Percentiles rank a stretch among this genome's conserved stretches.
Conservation (phyloP, 92 coral and sea anemone genomes). For the Palythoa heliodiscus region DNA sequence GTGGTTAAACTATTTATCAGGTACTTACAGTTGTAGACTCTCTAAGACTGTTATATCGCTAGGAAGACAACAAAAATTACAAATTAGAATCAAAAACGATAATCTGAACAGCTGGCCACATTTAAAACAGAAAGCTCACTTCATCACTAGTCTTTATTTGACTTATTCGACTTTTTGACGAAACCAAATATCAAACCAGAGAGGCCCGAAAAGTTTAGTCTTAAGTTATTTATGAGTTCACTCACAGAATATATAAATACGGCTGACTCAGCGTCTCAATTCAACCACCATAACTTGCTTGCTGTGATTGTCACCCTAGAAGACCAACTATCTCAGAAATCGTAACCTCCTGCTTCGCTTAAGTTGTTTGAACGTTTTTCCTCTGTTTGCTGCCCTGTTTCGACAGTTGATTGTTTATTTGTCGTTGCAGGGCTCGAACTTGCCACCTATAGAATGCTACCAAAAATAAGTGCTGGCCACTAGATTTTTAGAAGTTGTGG, state of each 20-base stretch:
- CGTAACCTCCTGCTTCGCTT: too few species aligned
- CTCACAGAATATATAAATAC: background rate
- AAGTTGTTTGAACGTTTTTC: too few species aligned
- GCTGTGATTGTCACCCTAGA: too few species aligned
- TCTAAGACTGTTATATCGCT: conserved; percentile 81
- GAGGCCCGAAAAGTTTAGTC: background rate
- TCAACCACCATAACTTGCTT: background rate
- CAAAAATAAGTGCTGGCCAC: too few species aligned
- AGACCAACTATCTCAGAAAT: too few species aligned
- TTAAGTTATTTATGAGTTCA: background rate
- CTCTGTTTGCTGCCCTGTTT: too few species aligned
- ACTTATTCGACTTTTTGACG: background rate
- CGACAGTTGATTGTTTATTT: too few species aligned
- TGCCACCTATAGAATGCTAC: too few species aligned
- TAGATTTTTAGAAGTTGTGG: too few species aligned
- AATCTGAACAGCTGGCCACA: background rate
- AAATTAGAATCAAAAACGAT: background rate
- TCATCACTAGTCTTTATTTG: background rate
- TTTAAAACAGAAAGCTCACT: background rate
- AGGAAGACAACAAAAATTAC: conserved; percentile 3
- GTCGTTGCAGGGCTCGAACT: too few species aligned
- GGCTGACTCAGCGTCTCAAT: background rate
- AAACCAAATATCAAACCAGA: background rate
- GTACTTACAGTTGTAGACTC: conserved; percentile 83
- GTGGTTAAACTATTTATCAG: too few species aligned